Conservation (phyloP, 2,888 invertebrate species). For the Ligdia adustata region DNA sequence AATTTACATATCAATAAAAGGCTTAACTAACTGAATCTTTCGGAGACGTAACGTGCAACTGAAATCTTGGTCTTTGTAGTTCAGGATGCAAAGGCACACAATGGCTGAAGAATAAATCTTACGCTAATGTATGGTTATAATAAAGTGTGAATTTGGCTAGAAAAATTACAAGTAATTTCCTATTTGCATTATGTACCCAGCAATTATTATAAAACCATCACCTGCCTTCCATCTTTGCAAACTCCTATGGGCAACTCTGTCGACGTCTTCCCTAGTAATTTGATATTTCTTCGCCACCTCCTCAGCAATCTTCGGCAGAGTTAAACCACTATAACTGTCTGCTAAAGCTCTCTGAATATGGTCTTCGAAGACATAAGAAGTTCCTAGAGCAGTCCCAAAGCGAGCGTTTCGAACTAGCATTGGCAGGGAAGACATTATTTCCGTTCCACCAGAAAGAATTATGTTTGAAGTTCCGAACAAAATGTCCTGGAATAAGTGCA, state of each 20-base stretch:
- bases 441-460: slow-evolving; percentile 95
- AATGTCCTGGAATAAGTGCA: slow-evolving; percentile 87
- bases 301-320: slow-evolving; percentile 96
- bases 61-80: no score
- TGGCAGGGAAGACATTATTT: slow-evolving; percentile 97
- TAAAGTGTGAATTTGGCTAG: no score
- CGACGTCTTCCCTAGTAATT: slow-evolving; percentile 89
- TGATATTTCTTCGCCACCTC: slow-evolving; percentile 90
- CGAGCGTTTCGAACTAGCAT: slow-evolving; percentile 92
- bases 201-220: slow-evolving; percentile 2
- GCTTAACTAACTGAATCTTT: neutral
- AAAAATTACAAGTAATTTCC: no score
- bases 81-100: no score
- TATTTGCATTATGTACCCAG: neutral
- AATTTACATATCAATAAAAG: neutral
- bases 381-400: slow-evolving; percentile 93
- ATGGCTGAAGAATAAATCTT: no score
- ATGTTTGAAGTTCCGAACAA: slow-evolving; percentile 91
- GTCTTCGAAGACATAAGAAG: slow-evolving; percentile 91
- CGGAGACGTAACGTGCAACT: no score
- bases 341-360: slow-evolving; percentile 68
- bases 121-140: no score
- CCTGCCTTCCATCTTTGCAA: slow-evolving; percentile 92
- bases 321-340: slow-evolving; percentile 92
- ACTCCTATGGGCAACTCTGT: slow-evolving; percentile 91